These are phyloP conservation scores for Acropora tenuis DNA, from an alignment of 64 coral and sea anemone genomes.

Conservation along the genomic window DNA sequence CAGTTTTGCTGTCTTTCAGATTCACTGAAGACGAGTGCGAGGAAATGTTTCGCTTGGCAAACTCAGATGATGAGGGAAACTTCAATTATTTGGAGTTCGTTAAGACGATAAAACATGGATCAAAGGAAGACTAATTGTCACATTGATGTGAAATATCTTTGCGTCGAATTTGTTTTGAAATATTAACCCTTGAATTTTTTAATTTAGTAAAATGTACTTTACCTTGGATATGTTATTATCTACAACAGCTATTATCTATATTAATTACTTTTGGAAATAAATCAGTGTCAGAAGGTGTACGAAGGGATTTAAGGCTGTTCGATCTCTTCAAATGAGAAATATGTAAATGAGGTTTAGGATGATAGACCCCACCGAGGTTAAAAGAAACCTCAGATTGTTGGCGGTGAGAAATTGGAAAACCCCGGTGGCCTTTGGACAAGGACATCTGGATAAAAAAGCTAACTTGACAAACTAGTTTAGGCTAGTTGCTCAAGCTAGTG, in stretches of 20 bases:
- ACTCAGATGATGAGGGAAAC: slow-evolving; percentile 34
- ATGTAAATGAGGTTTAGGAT: too few species aligned
- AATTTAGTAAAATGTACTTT: not conserved
- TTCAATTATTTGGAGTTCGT: slow-evolving; percentile 62
- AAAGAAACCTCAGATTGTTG: too few species aligned
- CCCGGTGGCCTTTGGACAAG: too few species aligned
- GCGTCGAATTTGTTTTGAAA: not conserved
- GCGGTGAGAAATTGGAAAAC: too few species aligned
- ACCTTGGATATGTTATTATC: not conserved
- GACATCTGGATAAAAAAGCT: too few species aligned
- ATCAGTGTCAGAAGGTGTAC: not conserved
- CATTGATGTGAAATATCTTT: not conserved
- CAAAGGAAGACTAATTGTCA: slow-evolving; percentile 32
- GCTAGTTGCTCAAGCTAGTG: too few species aligned
- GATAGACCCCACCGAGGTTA: too few species aligned
- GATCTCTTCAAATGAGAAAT: not conserved
- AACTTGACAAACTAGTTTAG: too few species aligned
- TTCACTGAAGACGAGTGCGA: slow-evolving; percentile 64
- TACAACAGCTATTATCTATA: not conserved
- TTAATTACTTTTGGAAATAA: not conserved
- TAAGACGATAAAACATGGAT: slow-evolving; percentile 65
- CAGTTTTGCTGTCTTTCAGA: slow-evolving; percentile 9
- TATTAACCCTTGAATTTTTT: not conserved
- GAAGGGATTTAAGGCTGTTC: too few species aligned
- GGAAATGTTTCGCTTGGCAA: slow-evolving; percentile 52